Base-by-base conservation (phyloP, 1,140 invertebrate species). In the Ceratitis capitata region DNA sequence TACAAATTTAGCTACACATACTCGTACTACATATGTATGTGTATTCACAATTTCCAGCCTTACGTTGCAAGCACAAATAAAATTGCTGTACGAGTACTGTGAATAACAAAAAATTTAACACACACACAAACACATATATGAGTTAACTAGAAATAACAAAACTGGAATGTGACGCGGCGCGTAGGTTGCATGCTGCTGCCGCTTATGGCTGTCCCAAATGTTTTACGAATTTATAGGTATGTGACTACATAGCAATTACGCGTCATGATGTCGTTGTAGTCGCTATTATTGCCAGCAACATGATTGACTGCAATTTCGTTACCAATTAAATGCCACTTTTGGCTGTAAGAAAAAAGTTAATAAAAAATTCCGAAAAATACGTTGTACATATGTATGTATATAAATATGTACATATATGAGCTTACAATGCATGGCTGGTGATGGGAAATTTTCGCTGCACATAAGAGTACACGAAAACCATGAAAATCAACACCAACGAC, bases 301-400 rank as follows among this genome's bases (percentile, higher is more conserved):
- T 23, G 39, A 45, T 78, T 78, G 39, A 45, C 39, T 78, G 39
- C 35, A 78, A 78, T 78, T 78, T 78, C 39, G 69, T 78, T 26
- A 10, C 35, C 39, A 78, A 78, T 78, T 78, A 78, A 78, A 78
- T 78, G 69, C 39, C 42, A 78, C 39, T 78, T 78, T 78, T 42
- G 69, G 19, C 32, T 32, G 32, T 47, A 45, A n/a, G 12, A 16
- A 61, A 78, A 45, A 45, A 78, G 69, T 45, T 23, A 45, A 45
- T 35, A 78, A 78, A 78, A 19, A 23, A 23, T 7, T n/a, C 35
- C 5, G 26, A 45, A 78, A 78, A 10, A 69, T 78, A 45, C 61
- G 29, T 23, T 26, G 61, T 53, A 53, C 9, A 53, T 53, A 14
- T 10, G 0, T 10, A 53, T 53, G 51, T 16, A 16, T 2, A 12